These are phyloP conservation scores for Pycnonotus jocosus DNA, from an alignment of 2,113 vertebrate species.

Conservation along the genomic window DNA sequence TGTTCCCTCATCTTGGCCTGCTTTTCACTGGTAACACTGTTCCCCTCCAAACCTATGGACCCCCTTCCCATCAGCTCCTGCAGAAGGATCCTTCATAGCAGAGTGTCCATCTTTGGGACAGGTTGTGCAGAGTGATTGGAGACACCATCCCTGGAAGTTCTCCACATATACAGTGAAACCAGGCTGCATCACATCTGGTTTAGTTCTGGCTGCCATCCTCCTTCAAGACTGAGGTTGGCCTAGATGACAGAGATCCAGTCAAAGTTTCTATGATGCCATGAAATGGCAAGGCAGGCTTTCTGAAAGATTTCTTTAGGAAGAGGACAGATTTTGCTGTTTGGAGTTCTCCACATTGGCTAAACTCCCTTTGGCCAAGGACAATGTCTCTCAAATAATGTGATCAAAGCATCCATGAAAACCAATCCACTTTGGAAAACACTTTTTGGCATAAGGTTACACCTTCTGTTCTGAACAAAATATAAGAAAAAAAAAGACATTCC, in stretches of 20 bases:
- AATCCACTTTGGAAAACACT: not conserved
- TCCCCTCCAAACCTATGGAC: not conserved
- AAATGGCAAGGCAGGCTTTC: not conserved
- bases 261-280: not conserved
- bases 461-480: not conserved
- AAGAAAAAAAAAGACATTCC: not conserved
- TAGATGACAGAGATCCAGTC: not conserved
- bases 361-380: not conserved
- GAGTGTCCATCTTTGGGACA: not conserved
- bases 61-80: accelerated
- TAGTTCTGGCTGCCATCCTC: not conserved
- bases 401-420: not conserved
- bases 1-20: not conserved
- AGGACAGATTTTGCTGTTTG: not conserved
- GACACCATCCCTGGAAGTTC: not conserved
- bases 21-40: not conserved
- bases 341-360: not conserved
- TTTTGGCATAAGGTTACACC: not conserved
- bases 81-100: not conserved
- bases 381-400: not conserved
- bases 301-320: not conserved
- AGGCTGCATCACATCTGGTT: not conserved
- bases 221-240: not conserved
- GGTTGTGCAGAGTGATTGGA: not conserved
- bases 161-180: not conserved